Percentiles rank a stretch among this genome's conserved stretches.
Conservation (phyloP, 2,113 vertebrate species). For the Saimiri boliviensis region DNA sequence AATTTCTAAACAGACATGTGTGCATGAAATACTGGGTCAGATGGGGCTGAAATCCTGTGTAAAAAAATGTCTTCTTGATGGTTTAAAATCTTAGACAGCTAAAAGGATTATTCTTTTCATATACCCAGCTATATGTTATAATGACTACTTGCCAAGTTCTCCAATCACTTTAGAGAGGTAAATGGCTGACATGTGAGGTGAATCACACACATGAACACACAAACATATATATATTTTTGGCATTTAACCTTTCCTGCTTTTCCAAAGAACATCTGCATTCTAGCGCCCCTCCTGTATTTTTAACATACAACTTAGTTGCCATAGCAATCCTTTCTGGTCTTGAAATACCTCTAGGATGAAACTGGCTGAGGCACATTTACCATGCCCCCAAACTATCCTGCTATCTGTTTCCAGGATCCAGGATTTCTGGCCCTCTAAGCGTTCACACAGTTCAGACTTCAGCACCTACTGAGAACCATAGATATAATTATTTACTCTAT, state of each 20-base stretch:
- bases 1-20: slow-evolving; percentile 28
- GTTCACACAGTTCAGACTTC: background rate
- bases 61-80: slow-evolving; percentile 51
- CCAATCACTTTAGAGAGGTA: slow-evolving; percentile 51
- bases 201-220: slow-evolving; percentile 44
- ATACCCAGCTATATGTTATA: slow-evolving; percentile 57
- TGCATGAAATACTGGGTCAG: slow-evolving; percentile 16
- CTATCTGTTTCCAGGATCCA: slow-evolving; percentile 24
- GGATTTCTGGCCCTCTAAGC: slow-evolving; percentile 41
- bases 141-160: slow-evolving; percentile 40
- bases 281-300: slow-evolving; percentile 15
- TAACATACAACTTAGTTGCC: slow-evolving; percentile 74
- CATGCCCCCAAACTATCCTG: slow-evolving; percentile 30
- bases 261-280: slow-evolving; percentile 65
- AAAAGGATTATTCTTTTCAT: slow-evolving; percentile 50
- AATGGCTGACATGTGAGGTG: slow-evolving; percentile 52
- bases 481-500: slow-evolving; percentile 35
- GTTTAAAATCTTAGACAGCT: slow-evolving; percentile 52
- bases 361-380: background rate
- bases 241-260: slow-evolving; percentile 64
- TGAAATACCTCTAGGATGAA: slow-evolving; percentile 55
- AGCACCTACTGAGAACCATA: background rate
- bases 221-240: background rate
- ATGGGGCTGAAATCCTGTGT: slow-evolving; percentile 17
- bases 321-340: slow-evolving; percentile 70